Evolutionary conservation across 2,797 vertebrate species (phyloP).

Genomic region (Delichon dasypus): DNA sequence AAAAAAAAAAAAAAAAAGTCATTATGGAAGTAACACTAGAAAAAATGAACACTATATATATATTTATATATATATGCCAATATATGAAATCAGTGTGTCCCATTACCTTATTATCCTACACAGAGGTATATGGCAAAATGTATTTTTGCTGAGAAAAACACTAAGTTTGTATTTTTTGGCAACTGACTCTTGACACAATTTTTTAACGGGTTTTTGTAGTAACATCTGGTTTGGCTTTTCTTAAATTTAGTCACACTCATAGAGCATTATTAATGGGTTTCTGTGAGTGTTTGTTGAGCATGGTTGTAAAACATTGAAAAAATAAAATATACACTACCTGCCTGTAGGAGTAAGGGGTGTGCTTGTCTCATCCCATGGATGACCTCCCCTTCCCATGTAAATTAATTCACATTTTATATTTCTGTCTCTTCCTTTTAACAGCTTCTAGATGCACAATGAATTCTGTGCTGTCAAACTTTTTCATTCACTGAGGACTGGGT

Average conservation of each 20-base stretch:
- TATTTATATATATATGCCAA: background rate
- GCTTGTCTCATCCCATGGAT: background rate
- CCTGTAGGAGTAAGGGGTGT: background rate
- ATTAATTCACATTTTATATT: background rate
- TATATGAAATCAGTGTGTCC: background rate
- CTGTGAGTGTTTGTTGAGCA: background rate
- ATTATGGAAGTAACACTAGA: background rate
- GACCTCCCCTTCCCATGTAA: background rate
- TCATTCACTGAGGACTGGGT: background rate
- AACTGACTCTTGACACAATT: background rate
- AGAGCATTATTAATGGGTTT: background rate
- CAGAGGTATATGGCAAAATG: background rate
- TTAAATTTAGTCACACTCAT: background rate
- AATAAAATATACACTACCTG: background rate
- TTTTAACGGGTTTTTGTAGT: background rate
- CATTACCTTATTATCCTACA: background rate
- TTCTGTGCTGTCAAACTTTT: background rate
- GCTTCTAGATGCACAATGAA: background rate
- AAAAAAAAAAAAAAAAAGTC: background rate
- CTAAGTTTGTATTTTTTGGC: background rate
- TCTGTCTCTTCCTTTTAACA: background rate
- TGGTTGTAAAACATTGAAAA: background rate
- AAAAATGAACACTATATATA: background rate
- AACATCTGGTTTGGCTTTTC: background rate
- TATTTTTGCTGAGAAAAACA: background rate